These are phyloP conservation scores for Anabas testudineus DNA, from an alignment of 2,797 vertebrate species.

Conservation along the genomic window DNA sequence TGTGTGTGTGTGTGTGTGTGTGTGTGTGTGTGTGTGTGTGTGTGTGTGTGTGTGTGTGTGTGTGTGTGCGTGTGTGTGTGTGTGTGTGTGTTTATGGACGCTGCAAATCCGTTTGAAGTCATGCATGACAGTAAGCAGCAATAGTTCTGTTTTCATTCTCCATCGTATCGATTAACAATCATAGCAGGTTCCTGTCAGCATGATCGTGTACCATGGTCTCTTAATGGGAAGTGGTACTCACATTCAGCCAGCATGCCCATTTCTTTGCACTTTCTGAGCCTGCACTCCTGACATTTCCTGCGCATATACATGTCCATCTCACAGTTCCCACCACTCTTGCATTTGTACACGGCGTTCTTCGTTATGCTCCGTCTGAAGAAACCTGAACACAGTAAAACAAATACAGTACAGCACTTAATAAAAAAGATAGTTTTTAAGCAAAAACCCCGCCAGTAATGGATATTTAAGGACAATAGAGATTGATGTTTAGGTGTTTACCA, in stretches of 20 bases:
- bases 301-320: slow-evolving; percentile 99
- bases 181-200: neutral
- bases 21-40: no score
- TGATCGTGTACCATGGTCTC: neutral
- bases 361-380: slow-evolving; percentile 99
- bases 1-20: no score
- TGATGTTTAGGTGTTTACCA: no score
- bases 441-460: no score
- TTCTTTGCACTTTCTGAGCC: slow-evolving; percentile 96
- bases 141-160: neutral
- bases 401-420: no score
- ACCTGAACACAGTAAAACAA: slow-evolving; percentile 77
- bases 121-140: neutral
- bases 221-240: slow-evolving; percentile 82
- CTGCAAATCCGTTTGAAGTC: neutral
- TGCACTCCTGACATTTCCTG: slow-evolving; percentile 97
- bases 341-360: slow-evolving; percentile 98
- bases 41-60: no score
- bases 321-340: slow-evolving; percentile 96
- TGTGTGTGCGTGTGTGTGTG: no score
- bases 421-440: no score
- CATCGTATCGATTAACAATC: no score
- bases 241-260: slow-evolving; percentile 99
- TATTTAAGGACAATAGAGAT: no score
- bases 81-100: no score